Percentiles rank a stretch among this genome's conserved stretches.
These are phyloP conservation scores for Perca flavescens DNA, from an alignment of 2,113 vertebrate genomes.

Conservation along the genomic window DNA sequence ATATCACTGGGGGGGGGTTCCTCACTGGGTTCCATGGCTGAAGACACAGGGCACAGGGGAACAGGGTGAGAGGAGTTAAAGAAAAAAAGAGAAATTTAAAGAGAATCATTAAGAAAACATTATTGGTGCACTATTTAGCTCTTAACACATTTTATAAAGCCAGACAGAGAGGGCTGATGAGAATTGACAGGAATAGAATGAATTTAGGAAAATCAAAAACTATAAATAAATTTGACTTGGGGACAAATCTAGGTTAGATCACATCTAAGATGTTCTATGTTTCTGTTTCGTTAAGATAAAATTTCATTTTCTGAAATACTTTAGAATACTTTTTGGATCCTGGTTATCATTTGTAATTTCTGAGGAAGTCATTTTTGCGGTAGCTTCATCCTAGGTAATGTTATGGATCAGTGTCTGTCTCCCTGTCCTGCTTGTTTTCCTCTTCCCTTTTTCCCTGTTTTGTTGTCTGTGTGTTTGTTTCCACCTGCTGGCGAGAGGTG, in stretches of 20 bases:
- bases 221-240: background rate
- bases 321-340: too few species aligned
- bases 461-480: too few species aligned
- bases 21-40: slow-evolving; percentile 58
- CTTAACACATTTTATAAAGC: background rate
- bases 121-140: background rate
- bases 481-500: too few species aligned
- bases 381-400: too few species aligned
- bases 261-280: background rate
- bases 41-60: background rate
- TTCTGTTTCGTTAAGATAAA: background rate
- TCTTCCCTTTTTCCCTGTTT: too few species aligned
- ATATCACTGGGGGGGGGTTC: slow-evolving; percentile 33
- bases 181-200: background rate
- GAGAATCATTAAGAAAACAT: background rate
- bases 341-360: too few species aligned
- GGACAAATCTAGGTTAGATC: background rate
- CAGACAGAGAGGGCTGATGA: background rate
- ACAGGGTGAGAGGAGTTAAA: background rate
- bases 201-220: background rate
- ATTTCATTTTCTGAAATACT: background rate
- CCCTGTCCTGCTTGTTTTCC: too few species aligned
- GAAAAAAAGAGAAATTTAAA: background rate
- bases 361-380: background rate
- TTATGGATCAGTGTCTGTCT: too few species aligned